phyloP scores from a whole-genome alignment of 2,797 vertebrate genomes.

The Coranthus polyacanthus region DNA sequence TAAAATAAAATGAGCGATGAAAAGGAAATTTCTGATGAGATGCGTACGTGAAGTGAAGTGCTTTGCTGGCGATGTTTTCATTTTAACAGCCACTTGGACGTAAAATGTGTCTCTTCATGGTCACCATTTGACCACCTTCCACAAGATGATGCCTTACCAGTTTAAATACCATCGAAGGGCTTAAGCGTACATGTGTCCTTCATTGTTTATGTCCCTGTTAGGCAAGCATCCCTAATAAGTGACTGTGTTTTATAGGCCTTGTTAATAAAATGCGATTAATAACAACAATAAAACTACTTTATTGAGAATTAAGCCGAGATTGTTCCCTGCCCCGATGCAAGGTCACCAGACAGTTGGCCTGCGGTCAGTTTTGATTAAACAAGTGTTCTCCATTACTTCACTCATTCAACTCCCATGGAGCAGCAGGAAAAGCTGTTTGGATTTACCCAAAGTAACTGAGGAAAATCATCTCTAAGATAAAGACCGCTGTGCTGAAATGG shows the following conservation, averaged over 20 bases:
- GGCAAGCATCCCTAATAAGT: slow-evolving; percentile 12
- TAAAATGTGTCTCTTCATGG: not conserved
- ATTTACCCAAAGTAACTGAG: slow-evolving; percentile 18
- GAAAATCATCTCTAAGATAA: not conserved
- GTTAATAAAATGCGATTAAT: slow-evolving; percentile 43
- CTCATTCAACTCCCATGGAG: not conserved
- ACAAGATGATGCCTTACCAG: not conserved
- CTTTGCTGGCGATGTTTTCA: not conserved
- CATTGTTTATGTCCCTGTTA: slow-evolving; percentile 24
- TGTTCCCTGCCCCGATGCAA: slow-evolving; percentile 23
- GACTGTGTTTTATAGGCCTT: slow-evolving; percentile 25
- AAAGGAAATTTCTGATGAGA: not conserved
- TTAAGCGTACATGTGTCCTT: not conserved
- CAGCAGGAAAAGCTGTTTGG: slow-evolving; percentile 18
- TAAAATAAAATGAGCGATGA: not conserved
- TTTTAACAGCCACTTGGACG: not conserved
- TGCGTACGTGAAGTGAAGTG: not conserved
- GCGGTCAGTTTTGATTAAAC: slow-evolving; percentile 41
- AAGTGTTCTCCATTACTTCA: slow-evolving; percentile 31
- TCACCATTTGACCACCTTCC: slow-evolving; percentile 2
- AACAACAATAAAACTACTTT: slow-evolving; percentile 9
- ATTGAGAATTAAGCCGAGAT: not conserved
- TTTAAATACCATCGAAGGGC: slow-evolving; percentile 2
- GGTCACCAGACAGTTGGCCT: slow-evolving; percentile 33
- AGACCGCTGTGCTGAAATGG: not conserved